Evolutionary conservation across 2,797 vertebrate species (phyloP), one percentile per base, ranked within the genome.

Genomic region (Propithecus deckenii): DNA sequence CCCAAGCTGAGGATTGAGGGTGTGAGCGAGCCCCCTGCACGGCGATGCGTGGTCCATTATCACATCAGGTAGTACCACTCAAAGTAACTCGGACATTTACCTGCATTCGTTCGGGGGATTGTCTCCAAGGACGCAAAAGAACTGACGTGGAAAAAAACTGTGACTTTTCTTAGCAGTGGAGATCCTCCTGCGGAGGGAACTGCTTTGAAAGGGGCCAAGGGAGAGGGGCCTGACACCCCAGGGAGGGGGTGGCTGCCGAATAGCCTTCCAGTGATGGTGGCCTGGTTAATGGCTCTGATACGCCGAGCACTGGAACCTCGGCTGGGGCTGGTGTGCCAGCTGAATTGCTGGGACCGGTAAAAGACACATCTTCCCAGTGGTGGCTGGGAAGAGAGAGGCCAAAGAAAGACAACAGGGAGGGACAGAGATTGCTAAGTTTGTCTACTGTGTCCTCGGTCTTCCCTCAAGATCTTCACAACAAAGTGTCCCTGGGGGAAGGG

Each of bases 1-100:
- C 38, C 69, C 7, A 30, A 12, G 61, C 80, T 28, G 74, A 61
- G 48, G 1, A 17, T 18, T 7, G 18, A 63, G n/a, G 4, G 1
- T 35, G 43, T 2, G 32, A 17, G 65, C 0, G 11, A 35, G 74
- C 30, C 55, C 41, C 32, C 17, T 13, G 23, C 10, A 12, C 0
- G 0, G 28, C 1, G 4, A 12, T 0, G 0, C 4, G 17, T 17
- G 20, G 38, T 38, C 30, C 43, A 55, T 7, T 0, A 22, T 20
- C 20, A 59, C n/a, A 28, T 2, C 1, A 0, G 8, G 5, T 14
- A 23, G n/a, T 10, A 4, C 35, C 9, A 5, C 74, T 59, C 23
- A 35, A 28, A 41, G 59, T 17, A 48, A 69, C 2, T 6, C 1
- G 2, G 55, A 55, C 17, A 55, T 10, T n/a, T 61, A 43, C 65